Evolutionary conservation across 2,888 invertebrate species (phyloP).

Genomic region (Drosophila kambysellisi): DNA sequence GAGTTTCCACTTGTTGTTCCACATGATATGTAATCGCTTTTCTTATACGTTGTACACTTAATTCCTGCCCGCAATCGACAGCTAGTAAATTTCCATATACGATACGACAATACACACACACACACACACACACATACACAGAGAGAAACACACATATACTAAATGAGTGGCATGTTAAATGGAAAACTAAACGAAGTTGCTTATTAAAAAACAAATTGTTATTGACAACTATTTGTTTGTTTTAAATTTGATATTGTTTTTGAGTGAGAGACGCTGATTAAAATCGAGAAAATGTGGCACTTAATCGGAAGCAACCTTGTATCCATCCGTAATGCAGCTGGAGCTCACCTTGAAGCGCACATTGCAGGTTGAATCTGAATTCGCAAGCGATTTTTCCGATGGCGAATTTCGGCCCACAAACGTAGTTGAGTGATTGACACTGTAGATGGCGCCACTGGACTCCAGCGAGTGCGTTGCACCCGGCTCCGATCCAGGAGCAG

Average conservation of each 20-base stretch:
- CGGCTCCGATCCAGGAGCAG: constrained; percentile 26
- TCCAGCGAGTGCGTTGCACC: constrained; percentile 52
- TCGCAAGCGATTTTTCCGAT: constrained; percentile 84
- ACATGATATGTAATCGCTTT: constrained; percentile 61
- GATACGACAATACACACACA: constrained; percentile 27
- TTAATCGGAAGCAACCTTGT: background rate
- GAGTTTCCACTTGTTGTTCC: constrained; percentile 38
- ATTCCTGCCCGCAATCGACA: constrained; percentile 42
- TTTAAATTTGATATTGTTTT: background rate
- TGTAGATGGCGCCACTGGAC: constrained; percentile 64
- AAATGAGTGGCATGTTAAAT: constrained; percentile 10
- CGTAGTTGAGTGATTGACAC: constrained; percentile 38
- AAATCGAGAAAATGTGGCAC: background rate
- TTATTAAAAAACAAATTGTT: constrained; percentile 56
- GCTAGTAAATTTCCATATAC: constrained; percentile 77
- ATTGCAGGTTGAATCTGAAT: constrained; percentile 84
- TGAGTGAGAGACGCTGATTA: constrained; percentile 1
- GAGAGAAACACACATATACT: background rate
- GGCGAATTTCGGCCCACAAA: constrained; percentile 82
- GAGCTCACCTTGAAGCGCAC: constrained; percentile 84
- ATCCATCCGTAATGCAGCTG: background rate
- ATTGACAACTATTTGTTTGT: constrained; percentile 47
- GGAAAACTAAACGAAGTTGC: constrained; percentile 32
- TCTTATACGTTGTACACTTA: constrained; percentile 50
- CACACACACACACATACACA: background rate